Evolutionary conservation across 2,888 invertebrate genomes (phyloP), one percentile per base, ranked within the genome.

Genomic region (Nomada ferruginata): DNA sequence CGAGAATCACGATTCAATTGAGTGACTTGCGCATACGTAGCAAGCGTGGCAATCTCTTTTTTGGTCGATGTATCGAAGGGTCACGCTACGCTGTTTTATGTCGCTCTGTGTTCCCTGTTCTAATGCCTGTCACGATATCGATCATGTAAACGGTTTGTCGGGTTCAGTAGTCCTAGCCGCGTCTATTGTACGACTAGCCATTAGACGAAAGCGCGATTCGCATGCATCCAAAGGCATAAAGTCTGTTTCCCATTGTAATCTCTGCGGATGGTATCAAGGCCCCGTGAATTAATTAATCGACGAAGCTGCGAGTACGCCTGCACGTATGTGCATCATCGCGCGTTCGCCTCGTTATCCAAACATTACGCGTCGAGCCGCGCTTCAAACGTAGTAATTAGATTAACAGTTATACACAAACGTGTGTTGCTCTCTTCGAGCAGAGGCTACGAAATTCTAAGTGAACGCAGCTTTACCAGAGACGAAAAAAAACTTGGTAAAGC

Each of bases 261-360:
- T 61, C 47, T n/a, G 53, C 23, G 20, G 29, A 52, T 15, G 20
- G 47, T 61, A 79, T 76, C 70, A 69, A 65, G 50, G 53, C 42
- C 36, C 18, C 15, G 23, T 13, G 65, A 55, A 79, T 79, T 74
- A 80, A 68, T 63, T 80, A 81, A 74, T 66, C 68, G 53, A 26
- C n/a, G 44, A 63, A 59, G 57, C 20, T 63, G 23, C 11, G 65
- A 13, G 47, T 52, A n/a, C 18, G 47, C 26, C 13, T 36, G 15
- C 50, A 9, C 20, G 26, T 20, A 9, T 10, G 13, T 11, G 55
- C 3, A 55, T 3, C 23, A 36, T 44, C 57, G 13, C 57, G 18
- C 44, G 18, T 65, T 53, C 36, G 47, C 57, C 53, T 81, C 74
- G 81, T 81, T 81, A 74, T 4, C 29, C 55, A 74, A 74, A 79